Conservation (phyloP, 2,113 vertebrate genomes). For the Felis catus region F.catus_Fca126_mat1.0 CM031415.1:81100001-81100500, state of each 20-base stretch:
- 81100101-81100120: not conserved
- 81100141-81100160: not conserved
- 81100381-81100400: not conserved
- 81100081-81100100: not conserved
- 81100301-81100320: not conserved
- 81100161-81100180: not conserved
- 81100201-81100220: not conserved
- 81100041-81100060: not conserved
- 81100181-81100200: not conserved
- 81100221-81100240: not conserved
- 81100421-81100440: not conserved
- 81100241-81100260: not conserved
- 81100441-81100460: not conserved
- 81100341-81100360: not conserved
- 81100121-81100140: not conserved
- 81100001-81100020: not conserved
- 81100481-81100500: not conserved
- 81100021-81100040: not conserved
- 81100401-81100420: not conserved
- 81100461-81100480: not conserved
- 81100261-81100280: not conserved
- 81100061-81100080: not conserved
- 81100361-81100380: not conserved
- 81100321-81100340: not conserved
- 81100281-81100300: not conserved